Conservation (phyloP, 2,888 invertebrate species). For the Xanthorhoe spadicearia region DNA sequence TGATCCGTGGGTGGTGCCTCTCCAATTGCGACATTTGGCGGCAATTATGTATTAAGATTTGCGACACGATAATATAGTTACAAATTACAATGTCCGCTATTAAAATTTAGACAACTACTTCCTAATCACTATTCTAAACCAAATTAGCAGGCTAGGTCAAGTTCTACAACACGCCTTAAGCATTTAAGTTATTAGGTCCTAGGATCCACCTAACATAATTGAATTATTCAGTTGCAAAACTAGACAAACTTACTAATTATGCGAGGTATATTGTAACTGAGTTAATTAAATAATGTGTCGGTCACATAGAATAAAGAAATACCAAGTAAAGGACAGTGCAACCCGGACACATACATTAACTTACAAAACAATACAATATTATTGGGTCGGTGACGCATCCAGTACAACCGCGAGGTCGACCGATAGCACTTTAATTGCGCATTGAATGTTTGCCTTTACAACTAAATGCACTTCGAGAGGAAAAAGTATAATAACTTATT, state of each 20-base stretch:
- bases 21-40: slow-evolving; percentile 57
- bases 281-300: slow-evolving; percentile 48
- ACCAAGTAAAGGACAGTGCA: slow-evolving; percentile 53
- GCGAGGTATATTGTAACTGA: slow-evolving; percentile 23
- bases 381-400: slow-evolving; percentile 60
- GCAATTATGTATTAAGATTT: slow-evolving; percentile 57
- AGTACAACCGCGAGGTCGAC: slow-evolving; percentile 52
- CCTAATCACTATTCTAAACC: neutral
- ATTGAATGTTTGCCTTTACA: slow-evolving; percentile 49
- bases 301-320: slow-evolving; percentile 59
- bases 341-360: slow-evolving; percentile 63
- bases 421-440: slow-evolving; percentile 66
- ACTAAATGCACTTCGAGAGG: slow-evolving; percentile 8
- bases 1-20: slow-evolving; percentile 55
- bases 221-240: neutral
- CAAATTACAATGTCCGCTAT: slow-evolving; percentile 20
- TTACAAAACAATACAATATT: slow-evolving; percentile 56
- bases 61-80: slow-evolving; percentile 51
- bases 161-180: slow-evolving; percentile 13
- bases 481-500: neutral
- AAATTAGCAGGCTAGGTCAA: slow-evolving; percentile 13
- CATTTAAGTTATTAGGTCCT: neutral
- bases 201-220: neutral
- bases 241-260: neutral
- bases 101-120: slow-evolving; percentile 10